Percentiles rank a stretch among this genome's conserved stretches.
phyloP scores from a whole-genome alignment of 2,113 vertebrate genomes.

The Phylloscopus whistleri region DNA sequence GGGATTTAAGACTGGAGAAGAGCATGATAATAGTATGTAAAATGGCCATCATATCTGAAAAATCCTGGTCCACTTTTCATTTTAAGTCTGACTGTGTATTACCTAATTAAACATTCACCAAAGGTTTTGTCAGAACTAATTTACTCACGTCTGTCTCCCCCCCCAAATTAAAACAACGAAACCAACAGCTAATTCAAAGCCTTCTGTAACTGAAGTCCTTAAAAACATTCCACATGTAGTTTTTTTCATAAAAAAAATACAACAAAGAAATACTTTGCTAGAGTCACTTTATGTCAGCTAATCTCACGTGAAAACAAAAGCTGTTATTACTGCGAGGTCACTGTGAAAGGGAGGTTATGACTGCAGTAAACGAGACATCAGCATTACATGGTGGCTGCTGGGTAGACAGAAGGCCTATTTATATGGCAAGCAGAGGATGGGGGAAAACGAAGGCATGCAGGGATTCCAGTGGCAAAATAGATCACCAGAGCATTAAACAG shows the following conservation, averaged over 20 bases:
- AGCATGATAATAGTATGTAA: neutral
- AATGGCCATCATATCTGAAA: neutral
- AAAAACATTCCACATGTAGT: neutral
- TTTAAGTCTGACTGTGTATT: neutral
- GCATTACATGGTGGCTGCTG: constrained; percentile 2
- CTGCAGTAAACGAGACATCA: neutral
- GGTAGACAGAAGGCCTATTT: constrained; percentile 40
- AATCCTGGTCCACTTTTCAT: neutral
- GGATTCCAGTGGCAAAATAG: neutral
- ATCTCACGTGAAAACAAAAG: neutral
- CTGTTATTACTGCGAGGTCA: constrained; percentile 2
- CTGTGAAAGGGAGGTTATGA: neutral
- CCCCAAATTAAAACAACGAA: neutral
- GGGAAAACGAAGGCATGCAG: constrained; percentile 14
- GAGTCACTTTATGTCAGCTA: neutral
- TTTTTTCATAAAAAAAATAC: neutral
- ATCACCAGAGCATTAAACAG: constrained; percentile 35
- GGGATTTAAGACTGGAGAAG: neutral
- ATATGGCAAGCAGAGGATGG: neutral
- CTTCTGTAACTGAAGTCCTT: neutral
- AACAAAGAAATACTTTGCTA: neutral
- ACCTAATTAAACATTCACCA: neutral
- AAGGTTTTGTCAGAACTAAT: neutral
- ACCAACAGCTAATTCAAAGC: neutral
- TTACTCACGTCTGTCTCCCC: neutral